Percentiles rank a stretch among this genome's conserved stretches.
phyloP scores from a whole-genome alignment of 2,888 invertebrate species.

The Colostygia pectinataria region DNA sequence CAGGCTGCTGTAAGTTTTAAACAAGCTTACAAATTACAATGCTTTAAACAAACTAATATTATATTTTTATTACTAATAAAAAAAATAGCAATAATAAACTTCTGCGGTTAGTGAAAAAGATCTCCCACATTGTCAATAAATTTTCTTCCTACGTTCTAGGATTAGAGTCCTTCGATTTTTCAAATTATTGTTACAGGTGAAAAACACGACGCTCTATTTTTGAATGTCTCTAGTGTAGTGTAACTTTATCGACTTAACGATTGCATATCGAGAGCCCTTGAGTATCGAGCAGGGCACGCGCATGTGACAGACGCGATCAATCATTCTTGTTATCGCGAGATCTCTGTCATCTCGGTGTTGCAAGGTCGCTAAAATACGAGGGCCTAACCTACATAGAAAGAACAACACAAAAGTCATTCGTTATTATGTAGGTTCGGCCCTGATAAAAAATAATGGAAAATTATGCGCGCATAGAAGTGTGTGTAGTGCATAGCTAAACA shows the following conservation, averaged over 20 bases:
- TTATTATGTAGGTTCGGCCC: too few species aligned
- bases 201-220: conserved; percentile 29
- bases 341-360: conserved; percentile 53
- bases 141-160: too few species aligned
- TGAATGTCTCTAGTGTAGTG: conserved; percentile 23
- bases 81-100: too few species aligned
- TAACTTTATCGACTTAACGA: conserved; percentile 26
- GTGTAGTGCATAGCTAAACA: too few species aligned
- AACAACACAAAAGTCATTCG: too few species aligned
- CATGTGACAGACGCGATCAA: conserved; percentile 54
- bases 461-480: too few species aligned
- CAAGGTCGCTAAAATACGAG: conserved; percentile 52
- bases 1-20: too few species aligned
- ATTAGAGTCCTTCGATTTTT: neutral
- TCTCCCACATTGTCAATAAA: too few species aligned
- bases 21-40: too few species aligned
- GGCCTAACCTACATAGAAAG: conserved; percentile 17
- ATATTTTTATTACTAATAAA: too few species aligned
- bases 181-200: neutral
- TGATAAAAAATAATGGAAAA: conserved; percentile 9
- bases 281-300: conserved; percentile 42
- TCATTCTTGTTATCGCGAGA: conserved; percentile 55
- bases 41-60: too few species aligned
- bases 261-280: conserved; percentile 44
- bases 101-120: too few species aligned